Percentiles rank a stretch among this genome's conserved stretches.
These are phyloP conservation scores for Polietes domitor DNA, from an alignment of 2,888 invertebrate species.

Conservation along the genomic window DNA sequence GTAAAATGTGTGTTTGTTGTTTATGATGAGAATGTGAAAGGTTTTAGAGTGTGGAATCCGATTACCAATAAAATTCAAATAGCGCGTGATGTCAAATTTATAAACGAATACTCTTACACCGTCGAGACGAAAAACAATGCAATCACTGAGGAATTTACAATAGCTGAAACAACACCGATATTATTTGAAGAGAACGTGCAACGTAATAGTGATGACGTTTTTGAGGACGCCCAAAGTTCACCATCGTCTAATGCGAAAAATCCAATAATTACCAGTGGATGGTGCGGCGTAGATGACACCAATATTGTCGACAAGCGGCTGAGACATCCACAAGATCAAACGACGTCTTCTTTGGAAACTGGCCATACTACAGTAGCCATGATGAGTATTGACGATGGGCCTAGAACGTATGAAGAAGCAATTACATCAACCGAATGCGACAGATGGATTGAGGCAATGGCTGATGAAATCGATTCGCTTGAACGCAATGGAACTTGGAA, in stretches of 20 bases:
- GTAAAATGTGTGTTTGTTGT: no score
- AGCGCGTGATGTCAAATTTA: conserved; percentile 57
- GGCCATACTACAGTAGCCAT: not conserved
- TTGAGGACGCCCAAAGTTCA: no score
- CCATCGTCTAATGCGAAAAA: not conserved
- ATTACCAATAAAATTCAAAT: conserved; percentile 40
- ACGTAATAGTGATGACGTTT: not conserved
- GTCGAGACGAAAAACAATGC: not conserved
- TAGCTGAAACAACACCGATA: not conserved
- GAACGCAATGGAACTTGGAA: no score
- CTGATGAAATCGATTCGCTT: no score
- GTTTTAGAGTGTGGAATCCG: conserved; percentile 68
- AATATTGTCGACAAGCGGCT: not conserved
- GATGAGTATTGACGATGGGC: not conserved
- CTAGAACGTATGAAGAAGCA: conserved; percentile 5
- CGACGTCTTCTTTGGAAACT: not conserved
- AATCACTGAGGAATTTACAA: not conserved
- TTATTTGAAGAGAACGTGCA: not conserved
- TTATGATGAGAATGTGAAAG: conserved; percentile 74
- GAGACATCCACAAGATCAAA: not conserved
- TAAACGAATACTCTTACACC: not conserved
- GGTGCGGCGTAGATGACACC: no score
- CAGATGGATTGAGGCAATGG: no score
- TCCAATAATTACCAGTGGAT: conserved; percentile 1
- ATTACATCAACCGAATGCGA: not conserved